Evolutionary conservation across 2,797 vertebrate genomes (phyloP), one percentile per base, ranked within the genome.

Genomic region (Tokudaia tokunoshimensis): DNA sequence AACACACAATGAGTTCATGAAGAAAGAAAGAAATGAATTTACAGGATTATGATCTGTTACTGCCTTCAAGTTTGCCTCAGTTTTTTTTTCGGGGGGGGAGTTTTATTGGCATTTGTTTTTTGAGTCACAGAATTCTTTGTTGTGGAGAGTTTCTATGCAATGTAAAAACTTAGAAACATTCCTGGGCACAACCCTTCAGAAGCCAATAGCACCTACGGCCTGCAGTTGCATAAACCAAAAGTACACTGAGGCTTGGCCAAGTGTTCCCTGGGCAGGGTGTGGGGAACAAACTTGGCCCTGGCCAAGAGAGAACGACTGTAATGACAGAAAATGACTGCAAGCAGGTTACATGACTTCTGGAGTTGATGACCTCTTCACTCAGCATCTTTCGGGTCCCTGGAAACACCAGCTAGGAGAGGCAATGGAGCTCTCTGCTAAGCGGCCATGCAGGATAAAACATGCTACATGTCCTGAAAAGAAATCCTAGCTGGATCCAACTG

Each of bases 151-250:
- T 59, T 47, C 55, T 89, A 22, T 37, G 41, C 11, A 12, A 17
- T 63, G 37, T 15, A 55, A 74, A 50, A 78, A 70, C 55, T 67
- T 50, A 67, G 12, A 67, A 70, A 15, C 57, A 29, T 81, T 26
- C 4, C 7, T 63, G 72, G 44, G 15, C 47, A 47, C 1, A 3
- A 88, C 8, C 31, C 12, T 6, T 19, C 15, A 22, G 63, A 93
- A 29, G 5, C 44, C 26, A 6, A 52, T 1, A 19, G 50, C 2
- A 63, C 4, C 50, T 4, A 4, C 7, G 0, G 80, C 3, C 1
- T 37, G 24, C 4, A 31, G 17, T 0, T 52, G 6, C 89, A n/a
- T 3, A 92, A 82, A 59, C 24, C 10, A 7, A 17, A 76, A 89
- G 19, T 52, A 2, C 17, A 11, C 80, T 44, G 67, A 91, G 78